Evolutionary conservation across 2,797 vertebrate genomes (phyloP).

Genomic region (Spinus olivaceus): DNA sequence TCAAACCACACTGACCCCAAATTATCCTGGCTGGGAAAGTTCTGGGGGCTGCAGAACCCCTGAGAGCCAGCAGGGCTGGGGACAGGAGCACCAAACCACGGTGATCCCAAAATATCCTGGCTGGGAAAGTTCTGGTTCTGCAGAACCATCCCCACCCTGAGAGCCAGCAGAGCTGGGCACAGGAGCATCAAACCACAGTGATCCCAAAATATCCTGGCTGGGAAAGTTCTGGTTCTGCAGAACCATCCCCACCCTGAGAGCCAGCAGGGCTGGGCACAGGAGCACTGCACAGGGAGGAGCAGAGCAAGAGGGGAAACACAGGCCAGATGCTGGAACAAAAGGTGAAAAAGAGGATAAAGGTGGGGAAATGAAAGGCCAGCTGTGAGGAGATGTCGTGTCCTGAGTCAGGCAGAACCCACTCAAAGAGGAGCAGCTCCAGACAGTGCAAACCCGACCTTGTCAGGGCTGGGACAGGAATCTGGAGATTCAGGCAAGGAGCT

Average conservation of each 20-base stretch:
- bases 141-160: neutral
- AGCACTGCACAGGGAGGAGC: neutral
- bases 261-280: too few species aligned
- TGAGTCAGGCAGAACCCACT: neutral
- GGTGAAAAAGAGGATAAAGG: neutral
- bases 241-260: too few species aligned
- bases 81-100: neutral
- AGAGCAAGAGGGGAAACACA: neutral
- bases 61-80: accelerated
- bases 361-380: neutral
- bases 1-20: accelerated
- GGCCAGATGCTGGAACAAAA: neutral
- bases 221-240: too few species aligned
- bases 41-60: neutral
- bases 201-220: accelerated
- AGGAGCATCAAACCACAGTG: too few species aligned
- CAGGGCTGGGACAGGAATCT: neutral
- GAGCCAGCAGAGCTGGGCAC: too few species aligned
- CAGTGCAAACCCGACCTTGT: neutral
- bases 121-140: neutral
- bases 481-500: neutral
- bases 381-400: neutral
- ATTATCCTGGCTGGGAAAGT: accelerated
- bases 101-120: too few species aligned
- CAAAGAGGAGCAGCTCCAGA: neutral